Evolutionary conservation across 2,888 invertebrate genomes (phyloP).

Genomic region (Spodoptera littoralis): DNA sequence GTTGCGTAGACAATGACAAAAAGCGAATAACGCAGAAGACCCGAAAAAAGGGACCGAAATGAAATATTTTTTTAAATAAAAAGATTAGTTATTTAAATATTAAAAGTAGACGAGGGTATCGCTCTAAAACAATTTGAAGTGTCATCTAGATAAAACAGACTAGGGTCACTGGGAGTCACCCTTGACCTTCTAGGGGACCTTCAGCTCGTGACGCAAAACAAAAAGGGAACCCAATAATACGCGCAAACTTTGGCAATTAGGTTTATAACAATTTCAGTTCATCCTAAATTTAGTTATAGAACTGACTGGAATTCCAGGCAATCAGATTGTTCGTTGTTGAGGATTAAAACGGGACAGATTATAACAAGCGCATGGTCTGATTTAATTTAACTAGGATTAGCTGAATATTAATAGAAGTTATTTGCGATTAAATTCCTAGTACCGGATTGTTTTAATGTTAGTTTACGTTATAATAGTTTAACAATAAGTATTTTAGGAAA

Average conservation of each 20-base stretch:
- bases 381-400: too few species aligned
- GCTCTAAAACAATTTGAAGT: conserved; percentile 12
- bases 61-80: not conserved
- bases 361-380: too few species aligned
- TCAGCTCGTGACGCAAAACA: conserved; percentile 3
- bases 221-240: conserved; percentile 2
- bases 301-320: too few species aligned
- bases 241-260: not conserved
- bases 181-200: conserved; percentile 9
- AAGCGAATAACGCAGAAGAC: too few species aligned
- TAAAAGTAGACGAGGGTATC: conserved; percentile 4
- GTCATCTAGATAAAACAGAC: not conserved
- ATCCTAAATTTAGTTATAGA: not conserved
- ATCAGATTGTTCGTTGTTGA: not conserved
- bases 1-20: too few species aligned
- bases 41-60: not conserved
- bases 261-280: conserved; percentile 5
- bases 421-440: too few species aligned
- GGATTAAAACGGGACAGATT: too few species aligned
- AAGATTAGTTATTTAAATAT: conserved; percentile 21
- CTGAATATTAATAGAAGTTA: too few species aligned
- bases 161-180: conserved; percentile 1
- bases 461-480: too few species aligned
- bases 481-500: too few species aligned
- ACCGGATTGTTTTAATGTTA: too few species aligned